These are phyloP conservation scores for Conopomorpha cramerella DNA, from an alignment of 1,140 invertebrate genomes.

Conservation along the genomic window DNA sequence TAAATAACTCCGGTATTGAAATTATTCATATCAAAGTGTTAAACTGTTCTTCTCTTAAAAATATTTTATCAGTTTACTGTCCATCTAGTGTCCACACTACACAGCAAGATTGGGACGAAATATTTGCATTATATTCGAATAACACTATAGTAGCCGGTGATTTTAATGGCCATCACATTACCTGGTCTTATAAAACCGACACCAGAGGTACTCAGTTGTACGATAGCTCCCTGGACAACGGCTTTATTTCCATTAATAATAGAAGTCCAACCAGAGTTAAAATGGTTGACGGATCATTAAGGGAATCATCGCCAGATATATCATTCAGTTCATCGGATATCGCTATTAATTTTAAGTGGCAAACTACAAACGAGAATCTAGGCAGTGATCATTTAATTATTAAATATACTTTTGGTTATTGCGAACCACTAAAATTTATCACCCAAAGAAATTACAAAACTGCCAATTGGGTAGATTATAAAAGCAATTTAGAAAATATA, in stretches of 20 bases:
- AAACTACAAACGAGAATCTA: too few relatives aligned
- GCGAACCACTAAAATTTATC: too few relatives aligned
- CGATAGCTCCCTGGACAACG: background rate
- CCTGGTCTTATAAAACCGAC: background rate
- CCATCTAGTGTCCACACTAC: slow-evolving; percentile 3
- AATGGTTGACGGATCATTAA: background rate
- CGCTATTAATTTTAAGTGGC: too few relatives aligned
- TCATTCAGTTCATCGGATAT: background rate
- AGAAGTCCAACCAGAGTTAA: background rate
- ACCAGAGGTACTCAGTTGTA: background rate
- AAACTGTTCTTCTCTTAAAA: slow-evolving; percentile 7
- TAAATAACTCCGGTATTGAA: background rate
- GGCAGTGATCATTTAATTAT: too few relatives aligned
- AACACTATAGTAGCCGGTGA: background rate
- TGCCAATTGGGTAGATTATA: too few relatives aligned
- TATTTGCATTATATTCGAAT: slow-evolving; percentile 4
- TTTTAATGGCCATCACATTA: background rate
- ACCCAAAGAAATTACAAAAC: too few relatives aligned
- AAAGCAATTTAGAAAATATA: too few relatives aligned
- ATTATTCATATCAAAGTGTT: slow-evolving; percentile 1
- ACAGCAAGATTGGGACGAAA: slow-evolving; percentile 10
- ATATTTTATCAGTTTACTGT: slow-evolving; percentile 12
- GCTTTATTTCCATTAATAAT: background rate
- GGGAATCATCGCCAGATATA: too few relatives aligned
- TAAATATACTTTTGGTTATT: too few relatives aligned